Percentiles rank a stretch among this genome's conserved stretches.
Evolutionary conservation across 2,113 vertebrate species (phyloP).

Genomic region (Smithornis capensis): DNA sequence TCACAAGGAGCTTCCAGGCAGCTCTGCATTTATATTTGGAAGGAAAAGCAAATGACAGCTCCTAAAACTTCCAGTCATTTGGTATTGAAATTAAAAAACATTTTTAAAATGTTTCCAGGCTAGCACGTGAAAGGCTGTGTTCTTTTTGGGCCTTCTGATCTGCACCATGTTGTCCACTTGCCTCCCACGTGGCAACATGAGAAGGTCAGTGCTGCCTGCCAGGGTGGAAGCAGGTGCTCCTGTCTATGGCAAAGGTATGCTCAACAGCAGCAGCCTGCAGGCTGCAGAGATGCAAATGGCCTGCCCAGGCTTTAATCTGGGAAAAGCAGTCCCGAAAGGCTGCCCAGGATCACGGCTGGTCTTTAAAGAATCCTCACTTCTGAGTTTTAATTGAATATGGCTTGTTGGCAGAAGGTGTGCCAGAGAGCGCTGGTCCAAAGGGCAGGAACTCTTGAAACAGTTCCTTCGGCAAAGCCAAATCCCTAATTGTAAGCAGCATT

Average conservation of each 20-base stretch:
- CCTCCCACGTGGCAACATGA: constrained; percentile 44
- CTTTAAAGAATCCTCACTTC: neutral
- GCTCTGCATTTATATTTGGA: neutral
- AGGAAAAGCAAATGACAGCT: neutral
- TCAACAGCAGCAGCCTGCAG: neutral
- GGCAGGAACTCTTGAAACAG: neutral
- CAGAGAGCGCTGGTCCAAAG: too few relatives aligned
- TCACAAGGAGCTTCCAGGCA: neutral
- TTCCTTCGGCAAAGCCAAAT: neutral
- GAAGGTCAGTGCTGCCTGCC: constrained; percentile 40
- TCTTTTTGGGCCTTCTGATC: neutral
- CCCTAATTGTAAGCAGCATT: neutral
- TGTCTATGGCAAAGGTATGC: neutral
- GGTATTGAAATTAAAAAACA: neutral
- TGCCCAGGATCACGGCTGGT: neutral
- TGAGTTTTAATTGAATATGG: neutral
- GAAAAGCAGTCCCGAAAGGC: neutral
- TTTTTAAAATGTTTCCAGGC: neutral
- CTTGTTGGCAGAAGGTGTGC: neutral
- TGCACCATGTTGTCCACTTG: neutral
- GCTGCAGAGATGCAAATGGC: neutral
- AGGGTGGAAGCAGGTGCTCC: neutral
- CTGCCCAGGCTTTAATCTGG: neutral
- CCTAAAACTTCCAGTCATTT: neutral
- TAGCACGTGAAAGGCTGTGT: neutral